Evolutionary conservation across 2,888 invertebrate species (phyloP).

Genomic region (Nomada ruficornis): DNA sequence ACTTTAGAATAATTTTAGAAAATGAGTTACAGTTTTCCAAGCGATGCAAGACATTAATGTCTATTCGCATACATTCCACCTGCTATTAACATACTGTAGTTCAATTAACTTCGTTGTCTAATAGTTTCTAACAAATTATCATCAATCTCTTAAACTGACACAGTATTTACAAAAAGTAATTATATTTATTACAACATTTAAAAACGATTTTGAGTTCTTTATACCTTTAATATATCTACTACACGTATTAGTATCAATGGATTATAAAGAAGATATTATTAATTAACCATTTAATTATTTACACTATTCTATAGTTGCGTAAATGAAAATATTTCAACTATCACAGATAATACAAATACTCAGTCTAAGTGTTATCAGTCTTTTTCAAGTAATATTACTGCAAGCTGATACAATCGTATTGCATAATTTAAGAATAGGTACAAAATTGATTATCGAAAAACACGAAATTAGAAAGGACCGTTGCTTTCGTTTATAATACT

Average conservation of each 20-base stretch:
- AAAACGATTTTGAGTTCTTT: conserved; percentile 7
- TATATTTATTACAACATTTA: conserved; percentile 11
- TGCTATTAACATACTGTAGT: conserved; percentile 3
- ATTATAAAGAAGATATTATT: conserved; percentile 25
- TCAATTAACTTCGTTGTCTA: background rate
- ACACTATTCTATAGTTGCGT: conserved; percentile 19
- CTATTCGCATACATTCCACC: conserved; percentile 31
- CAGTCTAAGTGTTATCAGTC: conserved; percentile 27
- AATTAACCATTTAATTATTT: conserved; percentile 14
- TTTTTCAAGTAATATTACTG: conserved; percentile 26
- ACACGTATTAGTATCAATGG: conserved; percentile 7
- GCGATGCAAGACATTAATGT: conserved; percentile 37
- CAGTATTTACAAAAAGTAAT: conserved; percentile 19
- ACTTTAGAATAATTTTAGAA: background rate
- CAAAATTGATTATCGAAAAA: conserved; percentile 46
- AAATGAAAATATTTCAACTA: conserved; percentile 25
- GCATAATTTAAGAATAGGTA: conserved; percentile 26
- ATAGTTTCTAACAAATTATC: conserved; percentile 14
- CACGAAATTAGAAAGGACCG: conserved; percentile 47
- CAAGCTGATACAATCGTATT: conserved; percentile 35
- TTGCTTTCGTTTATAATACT: background rate
- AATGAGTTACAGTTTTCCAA: conserved; percentile 8
- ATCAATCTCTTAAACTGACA: conserved; percentile 13
- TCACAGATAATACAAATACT: conserved; percentile 43
- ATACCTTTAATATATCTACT: conserved; percentile 12